phyloP scores from a whole-genome alignment of 2,888 invertebrate genomes.

The Macrosoma leucophasiata region DNA sequence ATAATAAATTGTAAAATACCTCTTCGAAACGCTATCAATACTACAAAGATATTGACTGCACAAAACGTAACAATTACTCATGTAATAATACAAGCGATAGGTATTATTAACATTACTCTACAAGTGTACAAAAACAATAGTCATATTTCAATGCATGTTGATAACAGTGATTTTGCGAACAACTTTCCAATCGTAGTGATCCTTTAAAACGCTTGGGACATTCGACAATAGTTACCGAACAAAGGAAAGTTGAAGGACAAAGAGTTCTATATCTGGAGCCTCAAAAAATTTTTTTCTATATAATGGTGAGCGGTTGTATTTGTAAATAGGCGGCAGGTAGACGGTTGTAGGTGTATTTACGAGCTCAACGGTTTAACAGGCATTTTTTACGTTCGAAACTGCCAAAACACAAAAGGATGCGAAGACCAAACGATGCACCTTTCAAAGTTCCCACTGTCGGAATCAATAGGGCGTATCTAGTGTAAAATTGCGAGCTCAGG shows the following conservation, averaged over 20 bases:
- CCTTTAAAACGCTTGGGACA: conserved; percentile 19
- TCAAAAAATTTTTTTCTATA: conserved; percentile 35
- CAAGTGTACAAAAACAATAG: too few species aligned
- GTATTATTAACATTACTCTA: too few species aligned
- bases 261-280: conserved; percentile 49
- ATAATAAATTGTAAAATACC: too few species aligned
- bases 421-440: conserved; percentile 47
- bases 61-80: too few species aligned
- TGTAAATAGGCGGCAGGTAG: conserved; percentile 71
- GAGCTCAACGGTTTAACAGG: conserved; percentile 44
- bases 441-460: conserved; percentile 58
- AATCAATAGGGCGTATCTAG: conserved; percentile 11
- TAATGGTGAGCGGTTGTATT: conserved; percentile 59
- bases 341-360: conserved; percentile 69
- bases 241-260: conserved; percentile 50
- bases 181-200: conserved; percentile 19
- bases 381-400: conserved; percentile 33
- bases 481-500: too few species aligned
- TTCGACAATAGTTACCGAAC: conserved; percentile 33
- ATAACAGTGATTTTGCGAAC: conserved; percentile 19
- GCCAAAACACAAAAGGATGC: conserved; percentile 35
- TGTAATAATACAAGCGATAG: too few species aligned
- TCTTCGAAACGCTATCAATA: too few species aligned
- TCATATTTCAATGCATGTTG: too few species aligned
- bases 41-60: too few species aligned